phyloP scores from a whole-genome alignment of 2,797 vertebrate genomes.

The Pterois miles region DNA sequence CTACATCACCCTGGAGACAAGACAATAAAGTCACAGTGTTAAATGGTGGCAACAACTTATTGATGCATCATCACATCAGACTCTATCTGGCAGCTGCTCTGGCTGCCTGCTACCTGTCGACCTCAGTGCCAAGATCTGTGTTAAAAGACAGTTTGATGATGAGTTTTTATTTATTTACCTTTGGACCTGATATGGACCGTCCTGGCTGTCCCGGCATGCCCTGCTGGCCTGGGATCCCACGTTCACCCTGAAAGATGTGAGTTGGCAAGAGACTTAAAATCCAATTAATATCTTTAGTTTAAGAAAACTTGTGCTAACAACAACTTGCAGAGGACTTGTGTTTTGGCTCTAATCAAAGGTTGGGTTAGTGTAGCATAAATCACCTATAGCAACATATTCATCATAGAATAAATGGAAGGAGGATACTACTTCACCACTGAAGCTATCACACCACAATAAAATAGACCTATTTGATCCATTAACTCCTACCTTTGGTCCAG shows the following conservation, averaged over 20 bases:
- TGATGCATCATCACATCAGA: conserved; percentile 22
- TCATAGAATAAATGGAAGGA: too few relatives aligned
- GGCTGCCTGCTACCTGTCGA: conserved; percentile 8
- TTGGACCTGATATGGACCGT: conserved; percentile 88
- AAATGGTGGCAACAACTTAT: neutral
- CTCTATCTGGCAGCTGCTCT: conserved; percentile 28
- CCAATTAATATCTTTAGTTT: conserved; percentile 8
- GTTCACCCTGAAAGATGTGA: conserved; percentile 85
- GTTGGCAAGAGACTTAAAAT: conserved; percentile 19
- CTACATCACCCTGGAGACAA: conserved; percentile 86
- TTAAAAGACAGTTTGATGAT: conserved; percentile 36
- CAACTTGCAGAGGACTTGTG: neutral
- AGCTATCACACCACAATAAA: neutral
- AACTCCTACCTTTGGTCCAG: conserved; percentile 87
- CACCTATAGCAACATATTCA: too few relatives aligned
- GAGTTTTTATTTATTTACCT: conserved; percentile 82
- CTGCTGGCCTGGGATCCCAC: conserved; percentile 85
- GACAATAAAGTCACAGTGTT: conserved; percentile 17
- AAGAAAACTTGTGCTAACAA: conserved; percentile 2
- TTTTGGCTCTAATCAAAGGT: too few relatives aligned
- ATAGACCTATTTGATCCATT: neutral
- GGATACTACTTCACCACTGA: too few relatives aligned
- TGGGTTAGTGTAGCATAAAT: conserved; percentile 4
- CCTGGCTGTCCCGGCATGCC: conserved; percentile 89
- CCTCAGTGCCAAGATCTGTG: conserved; percentile 22